Conservation (phyloP, 2,797 vertebrate species). For the Saxicola maurus region DNA sequence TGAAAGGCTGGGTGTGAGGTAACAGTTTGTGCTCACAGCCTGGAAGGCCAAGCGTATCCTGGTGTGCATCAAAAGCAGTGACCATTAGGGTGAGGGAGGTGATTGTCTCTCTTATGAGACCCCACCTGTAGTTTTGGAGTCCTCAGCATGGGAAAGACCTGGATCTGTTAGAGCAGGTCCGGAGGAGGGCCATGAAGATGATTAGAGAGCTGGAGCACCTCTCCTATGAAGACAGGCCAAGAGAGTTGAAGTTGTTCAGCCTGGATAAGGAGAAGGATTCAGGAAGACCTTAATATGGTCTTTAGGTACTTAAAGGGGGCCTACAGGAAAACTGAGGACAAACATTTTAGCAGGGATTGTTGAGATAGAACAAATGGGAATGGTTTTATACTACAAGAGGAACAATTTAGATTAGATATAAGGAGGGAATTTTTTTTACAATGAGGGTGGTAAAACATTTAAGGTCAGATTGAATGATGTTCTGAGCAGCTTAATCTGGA, state of each 20-base stretch:
- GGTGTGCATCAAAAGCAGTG: neutral
- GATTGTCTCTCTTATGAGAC: neutral
- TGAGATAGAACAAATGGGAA: too few relatives aligned
- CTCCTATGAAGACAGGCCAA: accelerated
- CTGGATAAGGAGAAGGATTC: neutral
- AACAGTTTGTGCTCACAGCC: neutral
- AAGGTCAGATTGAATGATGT: neutral
- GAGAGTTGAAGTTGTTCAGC: neutral
- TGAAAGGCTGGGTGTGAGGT: neutral
- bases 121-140: neutral
- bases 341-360: neutral
- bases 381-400: neutral
- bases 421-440: neutral
- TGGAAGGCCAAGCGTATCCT: neutral
- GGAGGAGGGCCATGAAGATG: neutral
- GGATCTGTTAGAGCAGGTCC: neutral
- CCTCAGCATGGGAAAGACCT: neutral
- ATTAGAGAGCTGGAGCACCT: neutral
- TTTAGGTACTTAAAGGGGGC: neutral
- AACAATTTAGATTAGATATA: neutral
- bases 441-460: neutral
- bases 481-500: neutral
- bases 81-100: neutral
- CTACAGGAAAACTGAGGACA: neutral
- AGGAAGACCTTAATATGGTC: neutral